These are phyloP conservation scores for Aphelenchoides besseyi DNA, from an alignment of 1,140 invertebrate genomes.

Conservation along the genomic window DNA sequence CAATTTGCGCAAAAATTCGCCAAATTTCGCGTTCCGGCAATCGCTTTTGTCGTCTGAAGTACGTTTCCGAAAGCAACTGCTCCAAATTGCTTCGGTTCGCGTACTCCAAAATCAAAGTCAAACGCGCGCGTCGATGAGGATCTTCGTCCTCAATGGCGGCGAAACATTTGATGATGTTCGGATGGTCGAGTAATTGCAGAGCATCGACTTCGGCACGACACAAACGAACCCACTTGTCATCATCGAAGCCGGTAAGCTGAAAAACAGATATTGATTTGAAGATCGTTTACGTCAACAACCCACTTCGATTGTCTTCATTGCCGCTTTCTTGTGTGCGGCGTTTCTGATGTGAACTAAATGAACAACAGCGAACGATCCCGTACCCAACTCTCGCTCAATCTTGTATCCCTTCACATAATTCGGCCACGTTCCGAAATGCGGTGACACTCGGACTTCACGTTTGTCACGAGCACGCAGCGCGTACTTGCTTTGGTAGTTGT, in stretches of 20 bases:
- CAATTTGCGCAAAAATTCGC: conserved; percentile 17
- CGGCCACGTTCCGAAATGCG: not conserved
- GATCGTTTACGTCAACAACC: too few species aligned
- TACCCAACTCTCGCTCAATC: not conserved
- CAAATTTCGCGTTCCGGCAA: conserved; percentile 17
- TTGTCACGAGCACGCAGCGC: not conserved
- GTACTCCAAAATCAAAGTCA: conserved; percentile 10
- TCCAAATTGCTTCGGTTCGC: conserved; percentile 17
- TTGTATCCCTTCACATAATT: not conserved
- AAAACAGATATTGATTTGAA: too few species aligned
- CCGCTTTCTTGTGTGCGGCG: too few species aligned
- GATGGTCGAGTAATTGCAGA: not conserved
- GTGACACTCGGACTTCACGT: not conserved
- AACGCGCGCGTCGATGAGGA: not conserved
- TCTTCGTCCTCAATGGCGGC: conserved; percentile 12
- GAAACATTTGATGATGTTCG: not conserved
- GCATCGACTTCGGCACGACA: not conserved
- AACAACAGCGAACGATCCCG: not conserved
- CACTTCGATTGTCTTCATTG: too few species aligned
- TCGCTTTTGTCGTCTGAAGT: not conserved
- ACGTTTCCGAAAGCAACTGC: not conserved
- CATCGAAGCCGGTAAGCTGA: not conserved
- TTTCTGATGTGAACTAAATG: too few species aligned
- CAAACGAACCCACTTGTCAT: not conserved
- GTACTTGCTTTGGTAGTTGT: not conserved